Percentiles rank a stretch among this genome's conserved stretches.
Conservation (phyloP, 2,888 invertebrate species). For the Cryptocephalus moraei region DNA sequence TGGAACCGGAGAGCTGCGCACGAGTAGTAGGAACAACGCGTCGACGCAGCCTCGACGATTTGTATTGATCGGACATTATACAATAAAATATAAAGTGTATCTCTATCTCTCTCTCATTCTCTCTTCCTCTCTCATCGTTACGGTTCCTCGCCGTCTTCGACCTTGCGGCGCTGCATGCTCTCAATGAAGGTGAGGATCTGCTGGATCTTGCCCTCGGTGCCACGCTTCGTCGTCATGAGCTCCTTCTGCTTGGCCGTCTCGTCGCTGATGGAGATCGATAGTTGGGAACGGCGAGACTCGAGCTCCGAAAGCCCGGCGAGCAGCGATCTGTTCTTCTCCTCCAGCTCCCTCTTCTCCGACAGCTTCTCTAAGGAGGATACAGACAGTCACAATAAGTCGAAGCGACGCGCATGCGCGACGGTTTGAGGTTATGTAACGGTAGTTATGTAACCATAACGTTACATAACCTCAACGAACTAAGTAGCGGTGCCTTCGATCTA, state of each 20-base stretch:
- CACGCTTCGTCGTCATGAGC: conserved; percentile 27
- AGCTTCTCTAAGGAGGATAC: conserved; percentile 36
- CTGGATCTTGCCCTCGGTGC: conserved; percentile 35
- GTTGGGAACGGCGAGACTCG: conserved; percentile 37
- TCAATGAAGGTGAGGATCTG: conserved; percentile 32
- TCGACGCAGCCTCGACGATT: no score
- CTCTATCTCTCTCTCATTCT: no score
- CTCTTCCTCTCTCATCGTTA: no score
- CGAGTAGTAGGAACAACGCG: no score
- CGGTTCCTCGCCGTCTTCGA: neutral
- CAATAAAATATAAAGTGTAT: no score
- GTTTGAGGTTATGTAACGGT: no score
- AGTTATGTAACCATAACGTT: no score
- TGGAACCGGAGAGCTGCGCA: no score
- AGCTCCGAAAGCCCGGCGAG: conserved; percentile 34
- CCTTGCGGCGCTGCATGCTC: conserved; percentile 13
- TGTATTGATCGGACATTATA: no score
- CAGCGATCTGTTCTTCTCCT: conserved; percentile 33
- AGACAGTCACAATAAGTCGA: conserved; percentile 28
- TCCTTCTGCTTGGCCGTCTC: conserved; percentile 32
- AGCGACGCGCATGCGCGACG: conserved; percentile 32
- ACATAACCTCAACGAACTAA: no score
- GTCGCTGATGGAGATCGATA: conserved; percentile 33
- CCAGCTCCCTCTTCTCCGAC: conserved; percentile 32
- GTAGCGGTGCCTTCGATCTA: no score